Evolutionary conservation across 2,113 vertebrate species (phyloP).

Genomic region (Euleptes europaea): DNA sequence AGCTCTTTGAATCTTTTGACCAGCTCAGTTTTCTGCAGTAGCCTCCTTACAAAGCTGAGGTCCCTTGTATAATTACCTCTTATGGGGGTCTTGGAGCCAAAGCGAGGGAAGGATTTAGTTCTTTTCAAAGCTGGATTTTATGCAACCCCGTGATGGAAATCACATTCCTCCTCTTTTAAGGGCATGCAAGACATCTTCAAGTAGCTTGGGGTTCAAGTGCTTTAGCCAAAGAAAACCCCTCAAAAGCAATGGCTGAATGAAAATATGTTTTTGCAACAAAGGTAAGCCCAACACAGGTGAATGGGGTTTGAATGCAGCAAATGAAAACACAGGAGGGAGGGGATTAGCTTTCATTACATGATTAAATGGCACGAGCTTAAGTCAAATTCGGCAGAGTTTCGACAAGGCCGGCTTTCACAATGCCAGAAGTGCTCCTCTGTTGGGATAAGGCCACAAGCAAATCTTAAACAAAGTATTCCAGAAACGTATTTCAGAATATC

Average conservation of each 20-base stretch:
- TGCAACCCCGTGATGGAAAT: constrained; percentile 52
- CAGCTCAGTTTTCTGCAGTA: not conserved
- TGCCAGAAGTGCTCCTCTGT: constrained; percentile 63
- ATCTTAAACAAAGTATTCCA: constrained; percentile 77
- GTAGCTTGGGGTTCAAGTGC: constrained; percentile 49
- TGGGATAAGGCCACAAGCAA: constrained; percentile 71
- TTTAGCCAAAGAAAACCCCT: constrained; percentile 32
- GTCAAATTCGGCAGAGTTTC: constrained; percentile 57
- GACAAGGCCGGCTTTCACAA: constrained; percentile 61
- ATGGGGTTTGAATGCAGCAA: constrained; percentile 38
- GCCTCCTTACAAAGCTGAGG: constrained; percentile 1
- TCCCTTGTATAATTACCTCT: constrained; percentile 11
- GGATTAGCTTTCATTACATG: constrained; percentile 62
- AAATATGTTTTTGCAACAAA: not conserved
- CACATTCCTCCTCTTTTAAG: constrained; percentile 55
- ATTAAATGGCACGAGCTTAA: constrained; percentile 59
- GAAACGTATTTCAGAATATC: constrained; percentile 71
- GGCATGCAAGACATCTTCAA: constrained; percentile 55
- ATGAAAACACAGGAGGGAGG: not conserved
- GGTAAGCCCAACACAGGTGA: not conserved
- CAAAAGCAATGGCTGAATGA: constrained; percentile 55
- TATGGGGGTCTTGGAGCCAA: constrained; percentile 30
- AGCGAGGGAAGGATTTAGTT: constrained; percentile 54
- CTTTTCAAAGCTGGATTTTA: constrained; percentile 54
- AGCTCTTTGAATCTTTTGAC: not conserved